phyloP scores from a whole-genome alignment of 2,888 invertebrate genomes.

The Notodonta ziczac region DNA sequence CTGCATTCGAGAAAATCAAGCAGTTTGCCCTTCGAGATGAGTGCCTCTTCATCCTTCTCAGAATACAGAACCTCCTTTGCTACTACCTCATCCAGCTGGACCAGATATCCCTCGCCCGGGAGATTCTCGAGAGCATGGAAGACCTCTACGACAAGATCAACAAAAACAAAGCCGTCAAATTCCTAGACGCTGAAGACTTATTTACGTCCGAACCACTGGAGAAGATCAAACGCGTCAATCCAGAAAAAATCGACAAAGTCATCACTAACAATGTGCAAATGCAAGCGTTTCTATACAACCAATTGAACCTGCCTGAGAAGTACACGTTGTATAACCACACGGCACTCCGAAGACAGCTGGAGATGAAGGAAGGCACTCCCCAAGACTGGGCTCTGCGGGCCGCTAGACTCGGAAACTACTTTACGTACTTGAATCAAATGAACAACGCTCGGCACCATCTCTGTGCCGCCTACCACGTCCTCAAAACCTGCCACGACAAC shows the following conservation, averaged over 20 bases:
- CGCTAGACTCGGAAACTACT: conserved; percentile 81
- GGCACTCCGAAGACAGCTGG: conserved; percentile 82
- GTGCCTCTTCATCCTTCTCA: conserved; percentile 80
- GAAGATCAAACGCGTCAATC: conserved; percentile 65
- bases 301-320: conserved; percentile 78
- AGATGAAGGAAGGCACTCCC: conserved; percentile 83
- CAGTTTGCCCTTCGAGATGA: conserved; percentile 62
- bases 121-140: conserved; percentile 79
- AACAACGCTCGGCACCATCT: conserved; percentile 87
- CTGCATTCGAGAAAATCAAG: conserved; percentile 67
- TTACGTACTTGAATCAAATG: conserved; percentile 70
- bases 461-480: conserved; percentile 84
- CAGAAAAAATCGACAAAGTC: conserved; percentile 82
- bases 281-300: conserved; percentile 85
- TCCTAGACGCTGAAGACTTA: conserved; percentile 82
- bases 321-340: conserved; percentile 84
- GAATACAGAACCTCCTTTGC: conserved; percentile 84
- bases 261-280: conserved; percentile 86
- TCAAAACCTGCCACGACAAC: conserved; percentile 82
- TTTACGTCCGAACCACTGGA: conserved; percentile 66
- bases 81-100: conserved; percentile 83
- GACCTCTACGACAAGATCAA: conserved; percentile 70
- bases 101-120: conserved; percentile 71
- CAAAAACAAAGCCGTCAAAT: conserved; percentile 57
- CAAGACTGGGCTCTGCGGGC: conserved; percentile 84